Evolutionary conservation across 2,797 vertebrate species (phyloP).

Genomic region (Tiaroga cobitis): DNA sequence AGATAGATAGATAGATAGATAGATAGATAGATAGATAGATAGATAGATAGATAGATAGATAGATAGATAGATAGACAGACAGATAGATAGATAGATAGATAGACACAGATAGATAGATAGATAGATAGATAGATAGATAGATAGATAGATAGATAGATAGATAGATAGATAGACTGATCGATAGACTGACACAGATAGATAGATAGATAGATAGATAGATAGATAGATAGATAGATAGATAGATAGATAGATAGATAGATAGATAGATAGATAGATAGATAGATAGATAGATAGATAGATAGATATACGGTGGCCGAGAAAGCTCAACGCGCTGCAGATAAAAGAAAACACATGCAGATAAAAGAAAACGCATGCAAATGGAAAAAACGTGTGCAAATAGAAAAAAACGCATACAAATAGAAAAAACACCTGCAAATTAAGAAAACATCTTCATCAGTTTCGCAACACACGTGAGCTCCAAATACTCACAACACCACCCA

Average conservation of each 20-base stretch:
- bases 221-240: background rate
- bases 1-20: background rate
- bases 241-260: background rate
- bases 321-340: too few relatives aligned
- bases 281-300: too few relatives aligned
- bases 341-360: too few relatives aligned
- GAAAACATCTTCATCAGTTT: too few relatives aligned
- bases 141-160: conserved; percentile 6
- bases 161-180: background rate
- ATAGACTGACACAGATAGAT: background rate
- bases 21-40: background rate
- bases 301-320: too few relatives aligned
- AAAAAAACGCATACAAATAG: too few relatives aligned
- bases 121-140: background rate
- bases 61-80: background rate
- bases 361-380: too few relatives aligned
- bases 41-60: background rate
- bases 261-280: background rate
- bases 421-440: too few relatives aligned
- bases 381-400: too few relatives aligned
- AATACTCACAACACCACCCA: too few relatives aligned
- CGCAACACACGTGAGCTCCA: too few relatives aligned
- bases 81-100: background rate
- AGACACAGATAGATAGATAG: background rate
- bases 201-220: background rate